Conservation (phyloP, 2,113 vertebrate genomes). For the Rhinogobius similis region DNA sequence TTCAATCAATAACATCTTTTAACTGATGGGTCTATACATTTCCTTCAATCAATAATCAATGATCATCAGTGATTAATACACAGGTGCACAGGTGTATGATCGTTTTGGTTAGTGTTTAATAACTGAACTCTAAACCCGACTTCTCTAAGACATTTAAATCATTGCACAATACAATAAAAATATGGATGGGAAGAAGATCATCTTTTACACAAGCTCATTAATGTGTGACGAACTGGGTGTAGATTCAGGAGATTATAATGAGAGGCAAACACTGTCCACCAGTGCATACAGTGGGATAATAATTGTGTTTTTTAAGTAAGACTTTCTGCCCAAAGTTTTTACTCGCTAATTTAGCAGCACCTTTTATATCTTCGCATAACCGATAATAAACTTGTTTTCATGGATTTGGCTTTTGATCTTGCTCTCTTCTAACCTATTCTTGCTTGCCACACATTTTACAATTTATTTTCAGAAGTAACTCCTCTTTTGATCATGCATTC, state of each 20-base stretch:
- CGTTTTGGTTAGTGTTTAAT: too few relatives aligned
- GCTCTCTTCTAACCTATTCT: constrained; percentile 25
- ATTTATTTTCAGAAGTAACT: constrained; percentile 4
- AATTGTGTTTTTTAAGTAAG: constrained; percentile 1
- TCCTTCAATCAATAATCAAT: too few relatives aligned
- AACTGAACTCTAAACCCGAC: too few relatives aligned
- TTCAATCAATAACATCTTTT: background rate
- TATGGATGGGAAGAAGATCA: background rate
- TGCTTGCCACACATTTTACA: constrained; percentile 15
- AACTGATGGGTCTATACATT: background rate
- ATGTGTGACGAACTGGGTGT: background rate
- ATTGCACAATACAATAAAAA: background rate
- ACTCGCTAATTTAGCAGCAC: constrained; percentile 4
- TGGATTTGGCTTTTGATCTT: constrained; percentile 38
- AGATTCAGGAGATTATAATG: background rate
- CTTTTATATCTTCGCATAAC: constrained; percentile 12
- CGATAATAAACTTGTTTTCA: constrained; percentile 18
- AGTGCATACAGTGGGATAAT: background rate
- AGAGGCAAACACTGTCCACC: background rate
- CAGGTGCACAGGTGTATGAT: too few relatives aligned
- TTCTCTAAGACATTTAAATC: background rate
- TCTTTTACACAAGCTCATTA: background rate
- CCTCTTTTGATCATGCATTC: constrained; percentile 43
- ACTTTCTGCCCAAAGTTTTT: background rate
- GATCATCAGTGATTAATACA: too few relatives aligned